Base-by-base conservation (phyloP, 1,140 invertebrate genomes). In the Drosophila yakuba region DNA sequence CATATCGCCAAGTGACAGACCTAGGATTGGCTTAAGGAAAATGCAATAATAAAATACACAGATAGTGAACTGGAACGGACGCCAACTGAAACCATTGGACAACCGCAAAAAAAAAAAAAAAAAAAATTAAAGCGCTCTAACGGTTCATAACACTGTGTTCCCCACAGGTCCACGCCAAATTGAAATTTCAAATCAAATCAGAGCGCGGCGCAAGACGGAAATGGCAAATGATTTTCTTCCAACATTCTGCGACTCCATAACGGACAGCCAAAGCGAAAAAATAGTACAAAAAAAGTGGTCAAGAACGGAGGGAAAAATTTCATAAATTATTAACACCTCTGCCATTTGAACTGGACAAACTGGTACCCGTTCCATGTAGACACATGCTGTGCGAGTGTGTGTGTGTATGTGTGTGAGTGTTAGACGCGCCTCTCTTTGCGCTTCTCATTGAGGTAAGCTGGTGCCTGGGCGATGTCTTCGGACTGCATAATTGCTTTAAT, bases 261-360 rank as follows among this genome's bases (percentile, higher is more conserved):
- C 64, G 51, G 74, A 44, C 55, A 41, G 36, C 12, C 35, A 28
- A 32, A 20, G 23, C n/a, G 17, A 17, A 12, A n/a, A 47, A 36
- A 45, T 25, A 45, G 10, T 54, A 36, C 25, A 35, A 55, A 63
- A 39, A 23, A 63, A 39, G 36, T 41, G 28, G 56, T 44, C 32
- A 36, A 60, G 54, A 43, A 69, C 20, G 39, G 23, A 67, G 52
- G 41, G 44, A 67, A 67, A 77, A 77, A 77, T 71, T 90, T 89
- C 73, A 90, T 78, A 90, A 90, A 90, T 83, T 85, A 90, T 90
- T 90, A 90, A 88, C 88, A 90, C 88, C 88, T 90, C 76, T 90
- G 86, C 78, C 85, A 82, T 90, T 86, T 90, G 86, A 86, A 90
- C 85, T 90, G 79, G 86, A 90, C 88, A 90, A 90, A 90, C 86